A percentile compares a stretch with the other conserved stretches of the same genome.
phyloP scores from a whole-genome alignment of 2,113 vertebrate species.

The Halichoerus grypus region DNA sequence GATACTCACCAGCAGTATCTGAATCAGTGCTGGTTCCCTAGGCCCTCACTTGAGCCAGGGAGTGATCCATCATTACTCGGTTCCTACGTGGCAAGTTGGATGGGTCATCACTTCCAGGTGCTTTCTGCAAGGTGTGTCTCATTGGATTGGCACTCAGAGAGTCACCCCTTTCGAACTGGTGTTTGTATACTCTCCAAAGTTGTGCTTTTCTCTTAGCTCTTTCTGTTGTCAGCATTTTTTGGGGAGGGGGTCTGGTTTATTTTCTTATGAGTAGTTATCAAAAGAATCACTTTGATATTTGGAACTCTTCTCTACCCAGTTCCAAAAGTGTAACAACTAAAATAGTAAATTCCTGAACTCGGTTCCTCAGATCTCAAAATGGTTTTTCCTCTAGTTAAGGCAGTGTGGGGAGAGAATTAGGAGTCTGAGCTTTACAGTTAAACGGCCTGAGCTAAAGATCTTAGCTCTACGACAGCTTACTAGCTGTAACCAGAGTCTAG shows the following conservation, averaged over 20 bases:
- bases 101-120: background rate
- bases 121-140: background rate
- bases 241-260: background rate
- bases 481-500: background rate
- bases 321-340: background rate
- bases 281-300: background rate
- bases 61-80: background rate
- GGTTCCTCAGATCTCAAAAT: background rate
- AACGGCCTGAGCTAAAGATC: background rate
- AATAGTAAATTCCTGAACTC: conserved; percentile 3
- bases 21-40: background rate
- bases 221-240: background rate
- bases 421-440: background rate
- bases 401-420: background rate
- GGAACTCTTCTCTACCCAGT: background rate
- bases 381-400: background rate
- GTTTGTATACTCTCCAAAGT: background rate
- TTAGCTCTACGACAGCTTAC: background rate
- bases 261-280: background rate
- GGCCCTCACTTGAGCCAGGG: background rate
- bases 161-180: background rate
- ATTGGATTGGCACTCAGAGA: background rate
- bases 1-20: background rate
- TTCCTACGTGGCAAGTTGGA: background rate
- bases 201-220: background rate